Percentiles rank a stretch among this genome's conserved stretches.
phyloP scores from a whole-genome alignment of 2,888 invertebrate genomes.

The Parnassius smintheus region DNA sequence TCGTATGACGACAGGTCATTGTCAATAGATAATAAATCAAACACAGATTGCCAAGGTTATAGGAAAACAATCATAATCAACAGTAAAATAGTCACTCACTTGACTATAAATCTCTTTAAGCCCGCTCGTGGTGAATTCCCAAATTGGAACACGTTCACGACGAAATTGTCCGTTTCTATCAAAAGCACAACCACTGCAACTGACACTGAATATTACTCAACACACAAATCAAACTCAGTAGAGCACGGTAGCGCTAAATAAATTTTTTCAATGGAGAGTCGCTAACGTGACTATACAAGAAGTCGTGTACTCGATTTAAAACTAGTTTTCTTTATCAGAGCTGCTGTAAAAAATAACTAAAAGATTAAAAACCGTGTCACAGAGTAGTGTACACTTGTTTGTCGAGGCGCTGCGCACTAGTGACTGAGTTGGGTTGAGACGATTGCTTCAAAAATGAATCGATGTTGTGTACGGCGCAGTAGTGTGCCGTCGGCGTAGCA shows the following conservation, averaged over 20 bases:
- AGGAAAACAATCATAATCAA: neutral
- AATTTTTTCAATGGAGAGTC: conserved; percentile 47
- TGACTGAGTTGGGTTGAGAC: conserved; percentile 57
- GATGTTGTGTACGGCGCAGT: conserved; percentile 67
- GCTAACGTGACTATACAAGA: conserved; percentile 47
- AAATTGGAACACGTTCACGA: conserved; percentile 75
- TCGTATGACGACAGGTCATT: no score
- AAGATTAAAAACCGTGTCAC: conserved; percentile 61
- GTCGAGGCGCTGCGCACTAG: conserved; percentile 75
- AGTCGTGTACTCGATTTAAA: conserved; percentile 51
- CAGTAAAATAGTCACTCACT: conserved; percentile 54
- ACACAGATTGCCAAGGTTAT: no score
- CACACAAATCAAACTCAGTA: conserved; percentile 68
- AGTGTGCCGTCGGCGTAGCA: conserved; percentile 49
- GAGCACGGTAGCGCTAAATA: conserved; percentile 53
- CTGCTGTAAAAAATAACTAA: conserved; percentile 60
- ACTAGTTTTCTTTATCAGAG: conserved; percentile 59
- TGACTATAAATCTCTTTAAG: conserved; percentile 78
- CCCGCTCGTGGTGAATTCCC: conserved; percentile 81
- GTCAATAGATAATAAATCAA: no score
- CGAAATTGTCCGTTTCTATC: conserved; percentile 74
- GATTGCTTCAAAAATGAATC: conserved; percentile 71
- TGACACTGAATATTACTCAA: conserved; percentile 78
- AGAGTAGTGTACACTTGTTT: conserved; percentile 57
- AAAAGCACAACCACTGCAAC: conserved; percentile 76